Conservation (phyloP, 2,113 vertebrate genomes). For the Arenaria interpres region DNA sequence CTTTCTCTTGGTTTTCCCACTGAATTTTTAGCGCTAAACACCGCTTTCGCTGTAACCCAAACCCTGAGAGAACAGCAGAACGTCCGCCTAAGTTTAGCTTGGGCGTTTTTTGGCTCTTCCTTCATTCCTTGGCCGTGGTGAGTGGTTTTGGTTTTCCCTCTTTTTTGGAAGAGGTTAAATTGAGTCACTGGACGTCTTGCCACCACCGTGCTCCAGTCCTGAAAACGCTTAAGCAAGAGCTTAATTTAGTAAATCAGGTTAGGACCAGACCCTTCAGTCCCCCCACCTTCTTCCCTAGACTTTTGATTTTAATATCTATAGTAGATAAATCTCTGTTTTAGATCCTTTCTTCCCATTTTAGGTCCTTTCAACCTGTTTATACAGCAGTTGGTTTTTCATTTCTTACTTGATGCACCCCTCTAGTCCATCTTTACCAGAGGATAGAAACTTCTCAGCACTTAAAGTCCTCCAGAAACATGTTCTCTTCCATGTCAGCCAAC, state of each 20-base stretch:
- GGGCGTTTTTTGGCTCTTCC: not conserved
- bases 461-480: not conserved
- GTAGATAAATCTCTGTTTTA: not conserved
- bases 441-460: not conserved
- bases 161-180: conserved; percentile 7
- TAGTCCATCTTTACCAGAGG: not conserved
- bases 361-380: not conserved
- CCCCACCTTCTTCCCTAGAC: not conserved
- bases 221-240: not conserved
- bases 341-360: not conserved
- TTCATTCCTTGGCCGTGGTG: not conserved
- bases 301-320: not conserved
- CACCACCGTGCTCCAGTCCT: not conserved
- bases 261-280: not conserved
- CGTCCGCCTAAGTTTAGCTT: conserved; percentile 42
- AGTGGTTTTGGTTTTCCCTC: conserved; percentile 21
- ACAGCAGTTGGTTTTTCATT: not conserved
- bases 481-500: not conserved
- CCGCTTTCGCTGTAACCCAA: not conserved
- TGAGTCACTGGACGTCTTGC: not conserved
- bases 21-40: not conserved
- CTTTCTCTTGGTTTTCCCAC: not conserved
- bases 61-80: not conserved
- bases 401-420: not conserved
- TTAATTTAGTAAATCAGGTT: not conserved